Conservation (phyloP, 2,113 vertebrate species). For the Ivindomyrus marchei region DNA sequence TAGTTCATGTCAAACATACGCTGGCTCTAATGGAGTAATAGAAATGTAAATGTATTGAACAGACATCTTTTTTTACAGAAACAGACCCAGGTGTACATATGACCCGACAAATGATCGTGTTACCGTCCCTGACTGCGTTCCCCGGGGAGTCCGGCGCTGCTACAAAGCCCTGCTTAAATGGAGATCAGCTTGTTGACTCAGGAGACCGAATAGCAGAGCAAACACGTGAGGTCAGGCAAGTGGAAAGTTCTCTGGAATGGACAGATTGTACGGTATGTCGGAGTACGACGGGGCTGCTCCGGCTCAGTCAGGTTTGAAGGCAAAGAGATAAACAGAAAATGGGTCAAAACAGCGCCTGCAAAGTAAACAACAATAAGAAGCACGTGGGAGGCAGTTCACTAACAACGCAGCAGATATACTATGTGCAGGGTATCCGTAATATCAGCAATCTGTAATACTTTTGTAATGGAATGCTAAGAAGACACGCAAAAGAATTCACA, state of each 20-base stretch:
- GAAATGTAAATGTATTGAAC: not conserved
- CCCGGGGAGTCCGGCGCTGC: not conserved
- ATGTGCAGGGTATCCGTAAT: not conserved
- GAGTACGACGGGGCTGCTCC: not conserved
- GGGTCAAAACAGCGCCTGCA: not conserved
- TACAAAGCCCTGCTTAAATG: not conserved
- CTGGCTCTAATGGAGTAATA: not conserved
- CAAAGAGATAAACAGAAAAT: not conserved
- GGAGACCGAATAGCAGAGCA: not conserved
- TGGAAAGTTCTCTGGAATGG: constrained; percentile 4
- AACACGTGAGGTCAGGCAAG: not conserved
- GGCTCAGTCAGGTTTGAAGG: not conserved
- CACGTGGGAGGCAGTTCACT: not conserved
- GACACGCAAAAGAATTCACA: not conserved
- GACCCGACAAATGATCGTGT: not conserved
- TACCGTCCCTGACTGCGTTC: not conserved
- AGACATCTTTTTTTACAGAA: not conserved
- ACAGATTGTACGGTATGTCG: constrained; percentile 1
- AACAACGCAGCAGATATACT: not conserved
- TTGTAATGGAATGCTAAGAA: not conserved
- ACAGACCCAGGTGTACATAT: not conserved
- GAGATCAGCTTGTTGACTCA: not conserved
- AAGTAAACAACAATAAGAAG: not conserved
- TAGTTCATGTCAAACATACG: not conserved
- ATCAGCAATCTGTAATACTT: not conserved